These are phyloP conservation scores for Agrilus biguttatus DNA, from an alignment of 2,888 invertebrate genomes.

Conservation along the genomic window DNA sequence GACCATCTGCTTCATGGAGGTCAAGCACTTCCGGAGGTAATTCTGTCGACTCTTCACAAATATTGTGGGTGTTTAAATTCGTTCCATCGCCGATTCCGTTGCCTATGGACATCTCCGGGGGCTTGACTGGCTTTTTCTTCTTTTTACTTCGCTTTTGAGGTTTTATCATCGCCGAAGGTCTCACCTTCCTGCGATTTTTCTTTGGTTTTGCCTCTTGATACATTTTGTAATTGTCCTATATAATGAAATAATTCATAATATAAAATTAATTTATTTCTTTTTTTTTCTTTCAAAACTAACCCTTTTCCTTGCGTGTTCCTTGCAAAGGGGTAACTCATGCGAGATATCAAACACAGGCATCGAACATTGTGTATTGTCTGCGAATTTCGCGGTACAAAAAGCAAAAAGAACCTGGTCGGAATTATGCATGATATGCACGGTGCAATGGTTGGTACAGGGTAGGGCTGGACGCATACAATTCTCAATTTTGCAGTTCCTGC, in stretches of 20 bases:
- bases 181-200: constrained; percentile 45
- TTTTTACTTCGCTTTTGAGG: constrained; percentile 44
- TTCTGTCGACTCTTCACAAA: constrained; percentile 19
- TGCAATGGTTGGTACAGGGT: constrained; percentile 70
- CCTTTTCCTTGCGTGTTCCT: constrained; percentile 71
- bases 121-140: constrained; percentile 22
- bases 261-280: neutral
- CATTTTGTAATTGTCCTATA: constrained; percentile 66
- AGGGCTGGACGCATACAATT: constrained; percentile 38
- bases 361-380: constrained; percentile 66
- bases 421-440: constrained; percentile 72
- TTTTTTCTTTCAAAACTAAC: constrained; percentile 27
- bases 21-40: constrained; percentile 36
- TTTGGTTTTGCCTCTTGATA: constrained; percentile 65
- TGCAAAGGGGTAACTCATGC: constrained; percentile 72
- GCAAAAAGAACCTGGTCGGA: constrained; percentile 61
- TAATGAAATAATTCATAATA: constrained; percentile 5
- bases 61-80: constrained; percentile 2
- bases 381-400: constrained; percentile 67
- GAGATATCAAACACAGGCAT: constrained; percentile 63
- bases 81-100: neutral
- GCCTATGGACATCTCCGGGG: constrained; percentile 10
- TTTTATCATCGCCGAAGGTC: constrained; percentile 38
- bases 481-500: constrained; percentile 12
- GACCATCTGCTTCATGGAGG: constrained; percentile 40